Conservation (phyloP, 2,888 invertebrate species). For the Drosophila meridiana region DNA sequence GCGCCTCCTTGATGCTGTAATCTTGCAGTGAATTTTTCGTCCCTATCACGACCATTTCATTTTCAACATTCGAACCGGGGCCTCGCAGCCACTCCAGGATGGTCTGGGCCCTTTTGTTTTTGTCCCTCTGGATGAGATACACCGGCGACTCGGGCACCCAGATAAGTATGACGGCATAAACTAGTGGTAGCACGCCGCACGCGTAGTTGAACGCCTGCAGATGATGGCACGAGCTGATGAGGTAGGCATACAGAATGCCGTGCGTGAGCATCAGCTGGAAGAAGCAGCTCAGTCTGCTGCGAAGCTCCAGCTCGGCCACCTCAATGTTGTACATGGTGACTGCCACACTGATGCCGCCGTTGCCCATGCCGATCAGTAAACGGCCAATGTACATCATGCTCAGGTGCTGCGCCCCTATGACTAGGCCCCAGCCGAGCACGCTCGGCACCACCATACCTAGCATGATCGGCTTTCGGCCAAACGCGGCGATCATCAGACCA, state of each 20-base stretch:
- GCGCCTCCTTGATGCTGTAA: conserved; percentile 86
- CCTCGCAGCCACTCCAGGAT: conserved; percentile 89
- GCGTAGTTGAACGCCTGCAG: conserved; percentile 41
- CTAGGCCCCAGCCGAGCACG: conserved; percentile 89
- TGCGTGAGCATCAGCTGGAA: conserved; percentile 93
- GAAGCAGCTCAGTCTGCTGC: conserved; percentile 92
- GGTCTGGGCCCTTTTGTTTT: conserved; percentile 86
- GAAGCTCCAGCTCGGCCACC: conserved; percentile 90
- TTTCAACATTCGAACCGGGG: conserved; percentile 87
- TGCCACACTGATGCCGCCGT: conserved; percentile 91
- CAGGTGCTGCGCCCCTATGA: conserved; percentile 88
- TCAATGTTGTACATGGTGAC: conserved; percentile 93
- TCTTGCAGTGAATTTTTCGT: conserved; percentile 61
- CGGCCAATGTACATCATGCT: conserved; percentile 66
- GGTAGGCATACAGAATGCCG: conserved; percentile 91
- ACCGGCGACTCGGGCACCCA: conserved; percentile 93
- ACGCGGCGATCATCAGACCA: conserved; percentile 87
- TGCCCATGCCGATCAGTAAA: conserved; percentile 66
- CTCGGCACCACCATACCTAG: conserved; percentile 86
- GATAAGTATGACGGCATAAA: conserved; percentile 89
- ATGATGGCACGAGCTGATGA: conserved; percentile 85
- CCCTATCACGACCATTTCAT: conserved; percentile 84
- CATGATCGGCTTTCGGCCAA: conserved; percentile 89
- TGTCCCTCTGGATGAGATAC: conserved; percentile 87
- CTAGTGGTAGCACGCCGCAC: conserved; percentile 84